A percentile compares a stretch with the other conserved stretches of the same genome.
These are phyloP conservation scores for Gadopsis bispinosus DNA, from an alignment of 2,797 vertebrate species.

Conservation along the genomic window DNA sequence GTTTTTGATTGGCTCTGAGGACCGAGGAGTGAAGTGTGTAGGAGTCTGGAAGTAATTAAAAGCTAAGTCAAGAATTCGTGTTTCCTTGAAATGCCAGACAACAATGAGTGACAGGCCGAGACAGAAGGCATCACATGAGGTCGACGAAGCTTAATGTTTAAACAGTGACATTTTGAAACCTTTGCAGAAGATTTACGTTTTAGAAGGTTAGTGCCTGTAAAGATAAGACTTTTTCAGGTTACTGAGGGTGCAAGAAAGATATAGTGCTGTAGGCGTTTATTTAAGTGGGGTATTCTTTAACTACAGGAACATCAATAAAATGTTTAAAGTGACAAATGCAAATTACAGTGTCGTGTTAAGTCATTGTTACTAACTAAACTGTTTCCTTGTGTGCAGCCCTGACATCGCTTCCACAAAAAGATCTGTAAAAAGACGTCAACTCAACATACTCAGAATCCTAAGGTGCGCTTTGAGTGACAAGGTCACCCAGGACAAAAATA, in stretches of 20 bases:
- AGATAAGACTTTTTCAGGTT: slow-evolving; percentile 53
- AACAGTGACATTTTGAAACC: slow-evolving; percentile 2
- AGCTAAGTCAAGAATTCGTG: slow-evolving; percentile 22
- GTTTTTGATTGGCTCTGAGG: slow-evolving; percentile 34
- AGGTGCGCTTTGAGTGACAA: slow-evolving; percentile 57
- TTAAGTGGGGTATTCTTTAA: not conserved
- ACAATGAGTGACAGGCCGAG: not conserved
- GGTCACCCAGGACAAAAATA: not conserved
- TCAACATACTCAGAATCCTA: slow-evolving; percentile 45
- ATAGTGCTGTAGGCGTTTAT: not conserved
- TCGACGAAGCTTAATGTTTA: not conserved
- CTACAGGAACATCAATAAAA: slow-evolving; percentile 33
- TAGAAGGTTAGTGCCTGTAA: slow-evolving; percentile 26
- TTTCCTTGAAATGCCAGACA: slow-evolving; percentile 45
- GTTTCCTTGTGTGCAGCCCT: slow-evolving; percentile 59
- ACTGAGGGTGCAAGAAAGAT: not conserved
- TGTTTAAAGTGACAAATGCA: not conserved
- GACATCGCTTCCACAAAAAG: slow-evolving; percentile 18
- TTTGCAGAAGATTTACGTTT: not conserved
- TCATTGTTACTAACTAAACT: not conserved
- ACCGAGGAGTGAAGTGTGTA: slow-evolving; percentile 21
- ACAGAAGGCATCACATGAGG: not conserved
- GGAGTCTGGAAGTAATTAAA: slow-evolving; percentile 42
- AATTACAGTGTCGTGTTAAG: not conserved
- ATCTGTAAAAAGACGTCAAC: slow-evolving; percentile 17